Percentiles rank a stretch among this genome's conserved stretches.
Conservation (phyloP, 1,140 invertebrate species). For the Ooceraea biroi region DNA sequence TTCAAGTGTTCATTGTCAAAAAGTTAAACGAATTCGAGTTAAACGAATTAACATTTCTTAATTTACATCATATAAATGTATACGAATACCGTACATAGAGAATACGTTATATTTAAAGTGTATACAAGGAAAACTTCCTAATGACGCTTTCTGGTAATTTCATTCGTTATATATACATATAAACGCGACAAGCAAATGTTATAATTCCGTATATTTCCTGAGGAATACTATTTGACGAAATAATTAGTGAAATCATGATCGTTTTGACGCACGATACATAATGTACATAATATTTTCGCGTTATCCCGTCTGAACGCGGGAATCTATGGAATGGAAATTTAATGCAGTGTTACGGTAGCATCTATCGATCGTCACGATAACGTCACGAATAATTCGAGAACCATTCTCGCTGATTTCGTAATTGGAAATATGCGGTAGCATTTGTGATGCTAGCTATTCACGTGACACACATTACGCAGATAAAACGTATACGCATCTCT, state of each 20-base stretch:
- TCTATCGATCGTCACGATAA: conserved; percentile 22
- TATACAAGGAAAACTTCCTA: too few species aligned
- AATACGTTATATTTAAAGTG: too few species aligned
- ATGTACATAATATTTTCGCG: background rate
- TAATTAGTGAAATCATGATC: background rate
- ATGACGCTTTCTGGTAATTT: too few species aligned
- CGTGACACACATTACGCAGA: background rate
- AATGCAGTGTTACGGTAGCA: background rate
- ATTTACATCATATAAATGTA: too few species aligned
- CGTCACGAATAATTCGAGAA: conserved; percentile 3
- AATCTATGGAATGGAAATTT: background rate
- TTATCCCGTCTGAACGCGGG: background rate
- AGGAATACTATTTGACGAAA: background rate
- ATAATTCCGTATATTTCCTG: background rate
- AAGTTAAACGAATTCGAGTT: too few species aligned
- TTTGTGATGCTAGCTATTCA: background rate
- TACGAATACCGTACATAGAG: too few species aligned
- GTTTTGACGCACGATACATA: background rate
- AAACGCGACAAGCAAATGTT: background rate
- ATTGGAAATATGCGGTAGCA: conserved; percentile 19
- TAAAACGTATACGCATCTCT: background rate
- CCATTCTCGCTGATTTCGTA: conserved; percentile 10
- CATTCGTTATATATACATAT: too few species aligned
- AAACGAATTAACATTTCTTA: too few species aligned
- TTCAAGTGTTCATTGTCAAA: too few species aligned